Evolutionary conservation across 2,113 vertebrate genomes (phyloP), one percentile per base, ranked within the genome.

Genomic region (Suricata suricatta): DNA sequence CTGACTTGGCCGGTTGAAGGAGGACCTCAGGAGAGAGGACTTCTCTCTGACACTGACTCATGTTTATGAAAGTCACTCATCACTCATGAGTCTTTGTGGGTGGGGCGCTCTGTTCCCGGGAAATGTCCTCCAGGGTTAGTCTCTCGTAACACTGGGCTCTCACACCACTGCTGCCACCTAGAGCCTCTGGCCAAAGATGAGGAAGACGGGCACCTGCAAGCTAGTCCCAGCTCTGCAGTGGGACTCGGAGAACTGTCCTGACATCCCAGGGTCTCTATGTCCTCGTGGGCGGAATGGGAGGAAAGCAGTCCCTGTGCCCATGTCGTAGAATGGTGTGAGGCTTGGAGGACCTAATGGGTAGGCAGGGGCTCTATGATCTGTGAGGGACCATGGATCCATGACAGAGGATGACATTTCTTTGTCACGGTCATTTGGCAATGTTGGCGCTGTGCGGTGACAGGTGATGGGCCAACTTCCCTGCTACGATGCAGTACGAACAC

Each of bases 161-260:
- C 41, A 13, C 0, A 0, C 4, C 72, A 4, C 0, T 14, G 50
- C 0, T 12, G 50, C 3, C 14, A 11, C 9, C 21, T 3, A 13
- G n/a, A 31, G 47, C 29, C 23, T 27, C 7, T 0, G 27, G 41
- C 16, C n/a, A 15, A 4, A 31, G 5, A 23, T 1, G n/a, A 23
- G 14, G 12, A 27, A 17, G 81, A 6, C 0, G 1, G 41, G 31
- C n/a, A 25, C 9, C 21, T 19, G 50, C 0, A 0, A 44, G 57
- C 60, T 9, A 15, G 9, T 25, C 14, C 29, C n/a, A 25, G 9
- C 0, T 14, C 85, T 29, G 16, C 57, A 41, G 41, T 41, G 41
- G 41, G 47, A 7, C 54, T 64, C 15, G 25, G 31, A 77, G 57
- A 82, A 19, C 27, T 38, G 66, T 0, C 13, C 29, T 52, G 50